Evolutionary conservation across 2,888 invertebrate genomes (phyloP).

Genomic region (Hyalella azteca): DNA sequence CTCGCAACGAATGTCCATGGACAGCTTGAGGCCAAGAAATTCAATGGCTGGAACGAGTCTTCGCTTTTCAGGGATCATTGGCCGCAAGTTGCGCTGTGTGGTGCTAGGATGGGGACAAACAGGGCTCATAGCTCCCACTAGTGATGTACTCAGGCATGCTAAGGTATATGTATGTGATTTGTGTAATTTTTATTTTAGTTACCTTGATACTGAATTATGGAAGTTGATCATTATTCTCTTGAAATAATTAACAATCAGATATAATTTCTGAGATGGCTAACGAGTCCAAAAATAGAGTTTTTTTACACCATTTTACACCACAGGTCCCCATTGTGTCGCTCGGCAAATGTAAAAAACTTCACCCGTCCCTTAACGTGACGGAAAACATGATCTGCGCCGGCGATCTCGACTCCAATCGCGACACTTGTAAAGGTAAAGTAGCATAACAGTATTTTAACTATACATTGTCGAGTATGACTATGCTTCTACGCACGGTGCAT

Average conservation of each 20-base stretch:
- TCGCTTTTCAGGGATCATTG: background rate
- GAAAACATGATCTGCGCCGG: constrained; percentile 94
- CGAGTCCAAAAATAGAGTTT: too few species aligned
- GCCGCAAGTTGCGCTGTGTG: background rate
- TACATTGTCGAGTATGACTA: too few species aligned
- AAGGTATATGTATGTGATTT: too few species aligned
- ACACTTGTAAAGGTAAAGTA: constrained; percentile 92
- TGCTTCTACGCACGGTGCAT: too few species aligned
- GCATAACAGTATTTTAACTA: too few species aligned
- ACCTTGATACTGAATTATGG: too few species aligned
- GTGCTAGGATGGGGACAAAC: constrained; percentile 15
- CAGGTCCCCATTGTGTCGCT: constrained; percentile 84
- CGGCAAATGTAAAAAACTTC: constrained; percentile 79
- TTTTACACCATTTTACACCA: background rate
- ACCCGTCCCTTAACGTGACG: constrained; percentile 83
- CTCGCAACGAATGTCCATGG: background rate
- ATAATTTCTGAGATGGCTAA: background rate
- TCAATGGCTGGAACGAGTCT: background rate
- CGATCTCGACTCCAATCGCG: constrained; percentile 77
- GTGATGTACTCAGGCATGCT: background rate
- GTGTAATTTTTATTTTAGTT: too few species aligned
- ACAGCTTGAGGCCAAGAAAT: background rate
- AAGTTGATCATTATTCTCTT: too few species aligned
- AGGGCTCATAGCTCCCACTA: background rate
- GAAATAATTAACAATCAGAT: background rate